Percentiles rank a stretch among this genome's conserved stretches.
Conservation (phyloP, 2,113 vertebrate species). For the Tinamus guttatus region DNA sequence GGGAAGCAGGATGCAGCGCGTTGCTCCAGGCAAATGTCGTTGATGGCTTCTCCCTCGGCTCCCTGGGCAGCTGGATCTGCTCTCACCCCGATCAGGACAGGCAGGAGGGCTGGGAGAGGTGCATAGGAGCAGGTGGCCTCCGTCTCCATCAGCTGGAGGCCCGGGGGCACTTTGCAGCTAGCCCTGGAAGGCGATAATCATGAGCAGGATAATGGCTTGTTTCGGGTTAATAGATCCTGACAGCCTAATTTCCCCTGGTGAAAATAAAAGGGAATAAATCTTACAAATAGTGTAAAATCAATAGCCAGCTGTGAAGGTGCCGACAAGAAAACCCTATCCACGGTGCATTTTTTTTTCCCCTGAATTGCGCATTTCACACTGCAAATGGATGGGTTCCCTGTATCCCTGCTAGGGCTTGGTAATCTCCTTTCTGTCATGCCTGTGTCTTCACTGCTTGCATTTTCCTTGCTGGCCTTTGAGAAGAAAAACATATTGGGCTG, state of each 20-base stretch:
- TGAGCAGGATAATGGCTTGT: conserved; percentile 71
- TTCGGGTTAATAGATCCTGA: conserved; percentile 71
- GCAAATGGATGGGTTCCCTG: not conserved
- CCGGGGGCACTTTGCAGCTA: conserved; percentile 9
- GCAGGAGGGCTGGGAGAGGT: not conserved
- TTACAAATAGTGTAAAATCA: conserved; percentile 75
- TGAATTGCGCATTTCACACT: conserved; percentile 51
- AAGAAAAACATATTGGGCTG: not conserved
- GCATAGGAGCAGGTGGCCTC: not conserved
- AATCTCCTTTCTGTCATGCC: conserved; percentile 18
- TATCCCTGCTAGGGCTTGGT: conserved; percentile 25
- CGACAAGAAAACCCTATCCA: conserved; percentile 52
- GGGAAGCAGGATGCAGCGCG: fast-evolving
- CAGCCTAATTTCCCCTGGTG: conserved; percentile 74
- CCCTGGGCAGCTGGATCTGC: not conserved
- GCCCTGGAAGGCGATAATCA: conserved; percentile 21
- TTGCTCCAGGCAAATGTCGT: fast-evolving
- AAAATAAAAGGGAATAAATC: conserved; percentile 75
- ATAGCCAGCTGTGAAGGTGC: conserved; percentile 63
- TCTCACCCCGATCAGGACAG: fast-evolving
- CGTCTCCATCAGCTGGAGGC: not conserved
- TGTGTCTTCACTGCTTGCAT: not conserved
- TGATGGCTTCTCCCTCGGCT: not conserved
- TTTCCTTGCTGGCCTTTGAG: not conserved
- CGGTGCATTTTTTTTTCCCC: not conserved